These are phyloP conservation scores for Harpalus rubripes DNA, from an alignment of 2,888 invertebrate species.

Conservation along the genomic window DNA sequence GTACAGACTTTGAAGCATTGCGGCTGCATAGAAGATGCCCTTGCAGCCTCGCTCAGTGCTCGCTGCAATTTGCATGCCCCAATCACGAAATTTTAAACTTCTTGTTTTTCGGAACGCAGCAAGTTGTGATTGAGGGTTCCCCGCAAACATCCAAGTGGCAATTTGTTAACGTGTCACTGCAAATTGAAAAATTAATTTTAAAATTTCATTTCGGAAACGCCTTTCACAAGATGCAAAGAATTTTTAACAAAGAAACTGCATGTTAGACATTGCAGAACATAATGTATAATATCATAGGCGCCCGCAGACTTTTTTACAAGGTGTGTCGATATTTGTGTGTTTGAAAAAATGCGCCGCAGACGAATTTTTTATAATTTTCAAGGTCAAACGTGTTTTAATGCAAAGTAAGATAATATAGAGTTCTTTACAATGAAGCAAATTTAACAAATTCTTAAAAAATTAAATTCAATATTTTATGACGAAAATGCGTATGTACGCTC, in stretches of 20 bases:
- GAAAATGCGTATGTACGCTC: too few species aligned
- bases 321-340: too few species aligned
- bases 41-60: neutral
- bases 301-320: too few species aligned
- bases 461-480: too few species aligned
- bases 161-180: slow-evolving; percentile 6
- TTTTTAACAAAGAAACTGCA: neutral
- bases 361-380: too few species aligned
- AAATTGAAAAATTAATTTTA: slow-evolving; percentile 49
- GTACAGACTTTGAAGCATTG: neutral
- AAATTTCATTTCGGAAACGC: neutral
- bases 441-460: too few species aligned
- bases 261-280: neutral
- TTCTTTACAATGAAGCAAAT: too few species aligned
- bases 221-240: slow-evolving; percentile 2
- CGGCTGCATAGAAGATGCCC: slow-evolving; percentile 25
- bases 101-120: slow-evolving; percentile 28
- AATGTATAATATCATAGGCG: too few species aligned
- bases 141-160: neutral
- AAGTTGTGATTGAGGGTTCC: slow-evolving; percentile 35
- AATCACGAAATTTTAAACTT: slow-evolving; percentile 47
- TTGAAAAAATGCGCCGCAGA: too few species aligned
- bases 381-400: too few species aligned
- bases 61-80: slow-evolving; percentile 44
- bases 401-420: too few species aligned